Conservation (phyloP, 2,797 vertebrate genomes). For the Pseudotriccus pelzelni region DNA sequence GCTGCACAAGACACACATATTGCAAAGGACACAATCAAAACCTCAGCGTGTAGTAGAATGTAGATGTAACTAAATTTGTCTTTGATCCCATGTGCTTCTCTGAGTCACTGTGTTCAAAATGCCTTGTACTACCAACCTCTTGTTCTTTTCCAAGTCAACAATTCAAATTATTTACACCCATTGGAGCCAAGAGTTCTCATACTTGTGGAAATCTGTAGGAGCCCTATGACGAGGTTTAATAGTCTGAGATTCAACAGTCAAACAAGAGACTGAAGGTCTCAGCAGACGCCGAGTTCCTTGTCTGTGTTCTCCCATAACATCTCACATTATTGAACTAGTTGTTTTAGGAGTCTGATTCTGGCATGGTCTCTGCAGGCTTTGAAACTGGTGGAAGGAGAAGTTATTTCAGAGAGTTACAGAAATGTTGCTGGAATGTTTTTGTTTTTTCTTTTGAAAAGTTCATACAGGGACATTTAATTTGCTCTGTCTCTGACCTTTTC, state of each 20-base stretch:
- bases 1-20: not conserved
- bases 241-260: not conserved
- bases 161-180: not conserved
- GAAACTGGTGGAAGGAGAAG: not conserved
- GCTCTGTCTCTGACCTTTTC: not conserved
- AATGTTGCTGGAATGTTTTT: not conserved
- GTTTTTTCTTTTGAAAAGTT: not conserved
- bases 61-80: not conserved
- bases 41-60: not conserved
- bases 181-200: not conserved
- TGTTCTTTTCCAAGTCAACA: not conserved
- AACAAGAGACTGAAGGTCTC: not conserved
- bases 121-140: rapidly evolving
- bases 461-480: not conserved
- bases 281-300: not conserved
- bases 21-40: not conserved
- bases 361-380: not conserved
- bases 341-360: not conserved
- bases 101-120: not conserved
- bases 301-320: not conserved
- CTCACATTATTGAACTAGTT: rapidly evolving
- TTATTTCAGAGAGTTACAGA: not conserved
- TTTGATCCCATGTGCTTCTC: not conserved
- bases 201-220: not conserved
- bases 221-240: not conserved